Percentiles rank a stretch among this genome's conserved stretches.
phyloP scores from a whole-genome alignment of 2,797 vertebrate genomes.

The Acanthis flammea region DNA sequence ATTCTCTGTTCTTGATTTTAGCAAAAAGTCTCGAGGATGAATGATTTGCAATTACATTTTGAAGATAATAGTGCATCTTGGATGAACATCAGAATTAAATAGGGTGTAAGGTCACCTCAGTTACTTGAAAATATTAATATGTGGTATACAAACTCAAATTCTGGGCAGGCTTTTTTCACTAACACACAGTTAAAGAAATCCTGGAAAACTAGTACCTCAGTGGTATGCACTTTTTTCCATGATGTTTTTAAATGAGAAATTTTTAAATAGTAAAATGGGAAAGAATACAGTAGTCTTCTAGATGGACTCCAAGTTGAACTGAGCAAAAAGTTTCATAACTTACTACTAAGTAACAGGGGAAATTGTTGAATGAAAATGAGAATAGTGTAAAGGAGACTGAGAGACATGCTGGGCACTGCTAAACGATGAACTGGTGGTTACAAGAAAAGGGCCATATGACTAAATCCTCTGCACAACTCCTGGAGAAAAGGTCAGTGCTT shows the following conservation, averaged over 20 bases:
- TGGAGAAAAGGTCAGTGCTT: not conserved
- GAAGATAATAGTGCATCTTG: not conserved
- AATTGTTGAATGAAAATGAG: not conserved
- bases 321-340: not conserved
- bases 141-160: not conserved
- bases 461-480: not conserved
- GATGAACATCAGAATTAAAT: not conserved
- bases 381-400: not conserved
- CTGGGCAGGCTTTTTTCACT: not conserved
- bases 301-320: not conserved
- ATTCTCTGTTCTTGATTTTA: not conserved
- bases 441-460: not conserved
- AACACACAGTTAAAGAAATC: not conserved
- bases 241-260: not conserved
- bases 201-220: not conserved
- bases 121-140: not conserved
- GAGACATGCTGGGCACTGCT: not conserved
- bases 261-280: not conserved
- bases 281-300: not conserved
- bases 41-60: not conserved
- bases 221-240: rapidly evolving
- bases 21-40: not conserved
- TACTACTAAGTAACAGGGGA: not conserved
- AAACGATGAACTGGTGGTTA: not conserved
- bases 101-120: not conserved